Evolutionary conservation across 2,888 invertebrate species (phyloP).

Genomic region (Acleris holmiana): DNA sequence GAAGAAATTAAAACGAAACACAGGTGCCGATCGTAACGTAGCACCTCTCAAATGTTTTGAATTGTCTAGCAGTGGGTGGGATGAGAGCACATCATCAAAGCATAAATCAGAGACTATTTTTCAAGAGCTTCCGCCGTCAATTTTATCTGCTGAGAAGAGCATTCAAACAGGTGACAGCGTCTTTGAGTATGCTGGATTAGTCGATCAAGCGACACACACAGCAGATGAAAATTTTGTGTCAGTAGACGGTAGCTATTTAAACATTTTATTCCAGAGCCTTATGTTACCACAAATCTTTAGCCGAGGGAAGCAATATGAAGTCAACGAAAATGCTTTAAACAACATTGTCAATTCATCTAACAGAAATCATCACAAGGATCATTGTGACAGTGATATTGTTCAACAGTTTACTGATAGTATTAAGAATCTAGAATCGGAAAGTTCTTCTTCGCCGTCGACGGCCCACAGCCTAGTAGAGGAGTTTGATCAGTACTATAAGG

Average conservation of each 20-base stretch:
- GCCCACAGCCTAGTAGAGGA: conserved; percentile 77
- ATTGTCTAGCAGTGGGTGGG: conserved; percentile 74
- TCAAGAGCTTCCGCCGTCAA: conserved; percentile 35
- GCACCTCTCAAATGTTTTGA: conserved; percentile 77
- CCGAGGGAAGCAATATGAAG: conserved; percentile 73
- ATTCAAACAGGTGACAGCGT: conserved; percentile 67
- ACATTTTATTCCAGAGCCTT: conserved; percentile 72
- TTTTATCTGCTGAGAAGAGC: conserved; percentile 63
- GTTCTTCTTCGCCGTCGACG: conserved; percentile 66
- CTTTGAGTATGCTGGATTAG: conserved; percentile 36
- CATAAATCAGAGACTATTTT: conserved; percentile 41
- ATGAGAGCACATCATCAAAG: conserved; percentile 61
- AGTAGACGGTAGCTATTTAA: conserved; percentile 75
- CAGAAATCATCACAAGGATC: conserved; percentile 45
- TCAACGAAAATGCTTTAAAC: conserved; percentile 72
- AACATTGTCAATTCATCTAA: conserved; percentile 68
- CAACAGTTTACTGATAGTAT: conserved; percentile 66
- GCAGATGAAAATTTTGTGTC: conserved; percentile 65
- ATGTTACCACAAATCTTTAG: conserved; percentile 73
- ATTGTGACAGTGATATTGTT: conserved; percentile 54
- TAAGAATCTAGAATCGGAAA: conserved; percentile 60
- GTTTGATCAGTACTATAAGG: conserved; percentile 71
- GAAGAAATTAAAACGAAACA: conserved; percentile 66
- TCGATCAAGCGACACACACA: conserved; percentile 52
- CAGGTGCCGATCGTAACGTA: conserved; percentile 54